These are phyloP conservation scores for Steatornis caripensis DNA, from an alignment of 2,113 vertebrate species.

Conservation along the genomic window DNA sequence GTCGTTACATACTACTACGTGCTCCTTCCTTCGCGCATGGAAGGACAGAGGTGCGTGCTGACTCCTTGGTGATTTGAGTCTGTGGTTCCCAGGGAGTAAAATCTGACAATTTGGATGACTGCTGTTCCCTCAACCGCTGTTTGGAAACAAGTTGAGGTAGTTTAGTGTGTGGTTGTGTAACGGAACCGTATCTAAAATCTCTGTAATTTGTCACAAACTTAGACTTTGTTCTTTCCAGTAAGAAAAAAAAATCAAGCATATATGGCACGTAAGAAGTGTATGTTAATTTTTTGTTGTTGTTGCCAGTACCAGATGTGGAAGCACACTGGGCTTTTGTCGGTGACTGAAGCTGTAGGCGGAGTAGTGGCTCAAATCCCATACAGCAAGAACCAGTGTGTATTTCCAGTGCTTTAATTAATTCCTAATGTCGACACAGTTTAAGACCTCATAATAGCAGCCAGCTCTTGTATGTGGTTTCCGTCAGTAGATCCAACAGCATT, in stretches of 20 bases:
- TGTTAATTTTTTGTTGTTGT: background rate
- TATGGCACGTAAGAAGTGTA: background rate
- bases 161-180: background rate
- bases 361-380: background rate
- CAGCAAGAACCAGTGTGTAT: background rate
- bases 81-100: background rate
- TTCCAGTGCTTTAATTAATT: background rate
- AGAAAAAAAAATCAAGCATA: background rate
- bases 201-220: background rate
- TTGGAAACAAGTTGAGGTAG: background rate
- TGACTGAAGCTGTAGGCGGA: background rate
- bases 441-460: background rate
- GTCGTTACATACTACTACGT: background rate
- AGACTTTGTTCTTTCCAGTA: background rate
- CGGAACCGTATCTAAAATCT: background rate
- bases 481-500: background rate
- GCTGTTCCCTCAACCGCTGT: background rate
- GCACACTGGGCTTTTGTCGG: background rate
- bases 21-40: background rate
- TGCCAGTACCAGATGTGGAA: background rate
- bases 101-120: background rate
- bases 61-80: background rate
- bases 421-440: background rate
- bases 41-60: background rate
- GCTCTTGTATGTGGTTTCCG: background rate